Base-by-base conservation (phyloP, 2,113 vertebrate genomes). In the Dicentrarchus labrax region DNA sequence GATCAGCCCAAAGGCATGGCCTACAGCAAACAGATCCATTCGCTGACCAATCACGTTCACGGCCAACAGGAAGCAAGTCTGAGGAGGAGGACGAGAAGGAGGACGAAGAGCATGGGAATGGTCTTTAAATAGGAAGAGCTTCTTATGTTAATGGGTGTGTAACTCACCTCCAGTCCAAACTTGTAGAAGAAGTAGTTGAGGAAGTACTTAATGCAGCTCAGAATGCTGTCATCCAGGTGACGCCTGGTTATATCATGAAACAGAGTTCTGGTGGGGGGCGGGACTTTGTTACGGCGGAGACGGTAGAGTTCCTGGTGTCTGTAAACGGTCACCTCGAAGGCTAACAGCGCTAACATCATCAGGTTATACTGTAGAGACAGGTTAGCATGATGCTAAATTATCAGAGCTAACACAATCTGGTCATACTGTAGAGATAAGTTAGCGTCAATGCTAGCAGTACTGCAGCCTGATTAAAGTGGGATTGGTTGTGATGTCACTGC, bases 131-230 rank as follows among this genome's bases (percentile, higher is more conserved):
- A n/a, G 8, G 5, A 50, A 36, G 8, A 0, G 7, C 1, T 43
- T 22, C 56, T 43, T 70, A 50, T 5, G 45, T 39, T 22, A 11
- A 39, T 5, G 0, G 50, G 6, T 4, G 8, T 2, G 12, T 1
- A 4, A 10, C 80, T 88, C 93, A 99, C 98, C 97, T 99, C 98
- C 76, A 99, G 94, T 38, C 98, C 97, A 93, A 99, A 99, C 86
- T 99, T 99, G 93, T 99, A 99, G 94, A 98, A 99, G 94, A 97
- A 99, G 88, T 98, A 99, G 92, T 99, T 98, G 83, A 98, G 90
- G 88, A 99, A 99, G 86, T 99, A 99, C 87, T 98, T 99, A 76
- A 96, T 87, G 89, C 97, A 98, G 86, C 94, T 97, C 36, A 97
- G 39, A 56, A 99, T 86, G 21, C 96, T 96, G 47, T 97, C 93